These are phyloP conservation scores for Drosophila ezoana DNA, from an alignment of 2,888 invertebrate species.

Conservation along the genomic window DNA sequence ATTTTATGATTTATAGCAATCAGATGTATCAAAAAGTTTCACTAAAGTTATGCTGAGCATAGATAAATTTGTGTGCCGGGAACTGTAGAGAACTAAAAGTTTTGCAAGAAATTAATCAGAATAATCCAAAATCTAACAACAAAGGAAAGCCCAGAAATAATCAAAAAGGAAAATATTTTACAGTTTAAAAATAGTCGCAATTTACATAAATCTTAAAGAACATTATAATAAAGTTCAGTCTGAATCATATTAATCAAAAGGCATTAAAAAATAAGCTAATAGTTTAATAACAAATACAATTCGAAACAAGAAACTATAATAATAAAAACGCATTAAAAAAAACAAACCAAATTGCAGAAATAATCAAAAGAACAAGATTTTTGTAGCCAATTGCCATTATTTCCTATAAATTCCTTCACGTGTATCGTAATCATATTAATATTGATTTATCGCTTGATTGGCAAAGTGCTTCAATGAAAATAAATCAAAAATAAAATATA, in stretches of 20 bases:
- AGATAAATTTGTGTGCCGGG: not conserved
- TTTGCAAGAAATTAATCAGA: not conserved
- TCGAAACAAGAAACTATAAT: no score
- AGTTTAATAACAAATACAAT: no score
- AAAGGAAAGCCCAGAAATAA: not conserved
- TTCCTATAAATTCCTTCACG: not conserved
- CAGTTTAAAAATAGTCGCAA: no score
- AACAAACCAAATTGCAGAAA: not conserved
- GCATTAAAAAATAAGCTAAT: no score
- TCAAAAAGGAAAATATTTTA: not conserved
- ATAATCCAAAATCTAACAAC: not conserved
- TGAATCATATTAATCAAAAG: no score
- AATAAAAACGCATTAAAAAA: no score
- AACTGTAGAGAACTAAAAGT: no score
- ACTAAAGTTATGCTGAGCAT: no score
- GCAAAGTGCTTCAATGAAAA: not conserved
- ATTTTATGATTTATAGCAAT: constrained; percentile 23
- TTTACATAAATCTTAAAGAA: no score
- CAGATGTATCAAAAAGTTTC: not conserved
- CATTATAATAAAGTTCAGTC: no score
- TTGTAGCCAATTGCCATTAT: not conserved
- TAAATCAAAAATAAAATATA: not conserved
- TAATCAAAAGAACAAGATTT: not conserved
- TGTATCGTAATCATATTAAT: not conserved
- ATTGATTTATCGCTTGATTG: constrained; percentile 1